These are phyloP conservation scores for Rallus crepitans DNA, from an alignment of 2,797 vertebrate genomes.

Conservation along the genomic window DNA sequence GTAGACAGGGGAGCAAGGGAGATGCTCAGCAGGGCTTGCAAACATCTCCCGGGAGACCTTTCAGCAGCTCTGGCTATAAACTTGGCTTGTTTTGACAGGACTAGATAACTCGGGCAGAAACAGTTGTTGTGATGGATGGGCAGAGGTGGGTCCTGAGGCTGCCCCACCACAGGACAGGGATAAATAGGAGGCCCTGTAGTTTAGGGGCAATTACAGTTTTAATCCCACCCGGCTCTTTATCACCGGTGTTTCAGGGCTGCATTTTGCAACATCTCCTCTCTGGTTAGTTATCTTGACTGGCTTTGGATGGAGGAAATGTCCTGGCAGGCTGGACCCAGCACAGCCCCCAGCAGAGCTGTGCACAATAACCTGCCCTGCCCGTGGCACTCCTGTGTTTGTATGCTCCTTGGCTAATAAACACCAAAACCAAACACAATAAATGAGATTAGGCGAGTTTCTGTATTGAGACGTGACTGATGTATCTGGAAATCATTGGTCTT, in stretches of 20 bases:
- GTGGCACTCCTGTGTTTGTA: not conserved
- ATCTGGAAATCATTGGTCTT: not conserved
- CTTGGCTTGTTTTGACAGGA: conserved; percentile 10
- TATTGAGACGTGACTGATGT: rapidly evolving
- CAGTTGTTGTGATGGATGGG: not conserved
- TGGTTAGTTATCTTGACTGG: not conserved
- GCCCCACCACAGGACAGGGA: not conserved
- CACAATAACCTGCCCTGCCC: not conserved
- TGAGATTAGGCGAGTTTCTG: rapidly evolving
- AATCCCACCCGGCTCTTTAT: not conserved
- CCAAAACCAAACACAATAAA: rapidly evolving
- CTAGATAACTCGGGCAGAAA: conserved; percentile 35
- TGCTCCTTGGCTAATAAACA: not conserved
- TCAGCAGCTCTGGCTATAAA: not conserved
- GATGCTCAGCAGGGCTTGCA: not conserved
- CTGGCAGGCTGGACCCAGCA: not conserved
- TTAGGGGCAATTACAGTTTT: not conserved
- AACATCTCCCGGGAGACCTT: not conserved
- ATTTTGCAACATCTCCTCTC: not conserved
- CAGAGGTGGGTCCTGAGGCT: not conserved
- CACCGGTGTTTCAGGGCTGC: not conserved
- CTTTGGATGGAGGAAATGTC: not conserved
- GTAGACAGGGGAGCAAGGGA: not conserved
- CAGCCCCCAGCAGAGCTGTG: not conserved
- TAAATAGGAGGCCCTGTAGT: not conserved